A percentile compares a stretch with the other conserved stretches of the same genome.
These are phyloP conservation scores for Saxidomus purpurata DNA, from an alignment of 1,140 invertebrate genomes.

Conservation along the genomic window DNA sequence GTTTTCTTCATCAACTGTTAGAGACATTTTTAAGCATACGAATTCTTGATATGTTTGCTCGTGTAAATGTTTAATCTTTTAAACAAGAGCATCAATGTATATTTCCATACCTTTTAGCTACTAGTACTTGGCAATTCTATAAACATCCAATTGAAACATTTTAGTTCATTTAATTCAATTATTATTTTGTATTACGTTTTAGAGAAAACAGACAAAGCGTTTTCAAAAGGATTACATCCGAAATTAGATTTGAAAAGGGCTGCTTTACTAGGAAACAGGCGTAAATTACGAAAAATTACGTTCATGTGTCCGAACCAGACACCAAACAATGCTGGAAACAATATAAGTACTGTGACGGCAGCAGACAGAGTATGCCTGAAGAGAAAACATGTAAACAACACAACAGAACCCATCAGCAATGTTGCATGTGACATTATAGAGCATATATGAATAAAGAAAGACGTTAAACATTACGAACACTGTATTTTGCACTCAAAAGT, in stretches of 20 bases:
- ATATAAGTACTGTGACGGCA: background rate
- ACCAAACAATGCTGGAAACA: background rate
- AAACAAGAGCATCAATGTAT: no score
- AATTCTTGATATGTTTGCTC: no score
- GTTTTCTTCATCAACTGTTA: no score
- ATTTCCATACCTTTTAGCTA: no score
- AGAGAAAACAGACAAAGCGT: background rate
- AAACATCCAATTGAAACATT: no score
- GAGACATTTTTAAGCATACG: no score
- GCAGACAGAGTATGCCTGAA: background rate
- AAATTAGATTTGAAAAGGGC: background rate
- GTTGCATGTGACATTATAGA: constrained; percentile 27
- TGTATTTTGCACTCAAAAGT: no score
- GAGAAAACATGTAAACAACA: background rate
- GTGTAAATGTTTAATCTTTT: no score
- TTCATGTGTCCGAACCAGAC: constrained; percentile 32
- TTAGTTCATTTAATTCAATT: no score
- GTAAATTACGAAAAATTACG: constrained; percentile 38
- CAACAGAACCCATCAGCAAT: background rate
- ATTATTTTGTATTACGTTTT: background rate
- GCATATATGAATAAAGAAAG: background rate
- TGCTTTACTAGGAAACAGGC: constrained; percentile 10
- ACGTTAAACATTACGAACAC: no score
- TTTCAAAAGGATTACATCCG: no score
- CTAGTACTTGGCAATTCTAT: no score